A percentile compares a stretch with the other conserved stretches of the same genome.
Evolutionary conservation across 2,888 invertebrate species (phyloP).

Genomic region (Osmoderma eremita): DNA sequence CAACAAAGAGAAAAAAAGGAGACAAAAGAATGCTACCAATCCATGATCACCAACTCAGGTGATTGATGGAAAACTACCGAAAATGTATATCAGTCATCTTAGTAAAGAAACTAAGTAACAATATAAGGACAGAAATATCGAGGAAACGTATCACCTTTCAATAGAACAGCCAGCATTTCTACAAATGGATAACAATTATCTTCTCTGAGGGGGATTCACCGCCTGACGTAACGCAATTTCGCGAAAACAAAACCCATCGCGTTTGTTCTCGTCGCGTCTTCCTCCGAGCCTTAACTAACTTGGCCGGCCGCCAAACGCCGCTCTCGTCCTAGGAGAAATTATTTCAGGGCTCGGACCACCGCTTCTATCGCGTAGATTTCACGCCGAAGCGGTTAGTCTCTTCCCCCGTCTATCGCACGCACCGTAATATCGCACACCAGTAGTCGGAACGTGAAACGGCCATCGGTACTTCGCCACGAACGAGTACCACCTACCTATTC

Average conservation of each 20-base stretch:
- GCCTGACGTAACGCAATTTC: neutral
- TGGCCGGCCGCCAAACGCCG: conserved; percentile 48
- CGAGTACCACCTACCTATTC: neutral
- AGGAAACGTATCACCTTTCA: too few species aligned
- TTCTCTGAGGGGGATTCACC: too few species aligned
- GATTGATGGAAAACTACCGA: too few species aligned
- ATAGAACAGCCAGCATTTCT: too few species aligned
- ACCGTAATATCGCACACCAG: neutral
- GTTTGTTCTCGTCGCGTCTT: conserved; percentile 9
- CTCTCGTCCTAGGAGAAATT: conserved; percentile 57
- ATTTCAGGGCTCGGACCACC: conserved; percentile 56
- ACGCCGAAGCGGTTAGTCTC: conserved; percentile 50
- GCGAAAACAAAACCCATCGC: conserved; percentile 12
- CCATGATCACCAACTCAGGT: too few species aligned
- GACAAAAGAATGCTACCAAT: too few species aligned
- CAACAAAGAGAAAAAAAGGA: too few species aligned
- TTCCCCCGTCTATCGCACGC: neutral
- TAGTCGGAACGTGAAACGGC: neutral
- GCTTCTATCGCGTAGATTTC: conserved; percentile 57
- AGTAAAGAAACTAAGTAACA: too few species aligned
- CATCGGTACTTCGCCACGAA: neutral
- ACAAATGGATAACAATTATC: too few species aligned
- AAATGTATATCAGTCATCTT: too few species aligned
- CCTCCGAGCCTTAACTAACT: neutral
- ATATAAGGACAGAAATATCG: too few species aligned